Evolutionary conservation across 2,797 vertebrate species (phyloP).

Genomic region (Tamandua tetradactyla): DNA sequence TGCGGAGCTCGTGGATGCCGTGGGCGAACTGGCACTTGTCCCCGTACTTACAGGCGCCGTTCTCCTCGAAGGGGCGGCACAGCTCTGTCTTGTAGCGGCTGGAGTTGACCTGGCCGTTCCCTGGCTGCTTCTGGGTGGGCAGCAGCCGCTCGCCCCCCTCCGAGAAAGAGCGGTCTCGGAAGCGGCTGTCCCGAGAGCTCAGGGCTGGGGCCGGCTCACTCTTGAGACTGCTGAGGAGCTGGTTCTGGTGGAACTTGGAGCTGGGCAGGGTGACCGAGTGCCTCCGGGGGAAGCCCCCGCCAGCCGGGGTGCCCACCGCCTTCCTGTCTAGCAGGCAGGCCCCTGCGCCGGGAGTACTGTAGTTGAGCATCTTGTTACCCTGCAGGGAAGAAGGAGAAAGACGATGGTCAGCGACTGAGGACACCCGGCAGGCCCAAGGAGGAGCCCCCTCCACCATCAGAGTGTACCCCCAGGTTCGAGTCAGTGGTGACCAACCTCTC

Average conservation of each 20-base stretch:
- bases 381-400: constrained; percentile 79
- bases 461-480: neutral
- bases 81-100: constrained; percentile 97
- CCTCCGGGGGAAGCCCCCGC: constrained; percentile 93
- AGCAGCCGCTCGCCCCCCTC: constrained; percentile 96
- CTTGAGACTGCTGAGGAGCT: constrained; percentile 95
- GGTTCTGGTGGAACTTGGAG: constrained; percentile 96
- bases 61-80: constrained; percentile 95
- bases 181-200: constrained; percentile 94
- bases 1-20: constrained; percentile 94
- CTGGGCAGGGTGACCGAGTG: constrained; percentile 94
- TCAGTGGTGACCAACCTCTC: too few relatives aligned
- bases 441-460: neutral
- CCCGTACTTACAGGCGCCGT: constrained; percentile 94
- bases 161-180: constrained; percentile 96
- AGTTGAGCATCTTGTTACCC: constrained; percentile 97
- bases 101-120: constrained; percentile 93
- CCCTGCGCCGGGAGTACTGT: constrained; percentile 90
- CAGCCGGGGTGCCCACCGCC: constrained; percentile 95
- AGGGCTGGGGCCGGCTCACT: constrained; percentile 90
- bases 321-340: constrained; percentile 99
- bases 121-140: constrained; percentile 90
- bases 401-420: constrained; percentile 41
- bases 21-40: constrained; percentile 97
- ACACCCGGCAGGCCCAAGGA: neutral